A percentile compares a stretch with the other conserved stretches of the same genome.
Evolutionary conservation across 2,888 invertebrate genomes (phyloP).

Genomic region (Ommatoiulus sabulosus): DNA sequence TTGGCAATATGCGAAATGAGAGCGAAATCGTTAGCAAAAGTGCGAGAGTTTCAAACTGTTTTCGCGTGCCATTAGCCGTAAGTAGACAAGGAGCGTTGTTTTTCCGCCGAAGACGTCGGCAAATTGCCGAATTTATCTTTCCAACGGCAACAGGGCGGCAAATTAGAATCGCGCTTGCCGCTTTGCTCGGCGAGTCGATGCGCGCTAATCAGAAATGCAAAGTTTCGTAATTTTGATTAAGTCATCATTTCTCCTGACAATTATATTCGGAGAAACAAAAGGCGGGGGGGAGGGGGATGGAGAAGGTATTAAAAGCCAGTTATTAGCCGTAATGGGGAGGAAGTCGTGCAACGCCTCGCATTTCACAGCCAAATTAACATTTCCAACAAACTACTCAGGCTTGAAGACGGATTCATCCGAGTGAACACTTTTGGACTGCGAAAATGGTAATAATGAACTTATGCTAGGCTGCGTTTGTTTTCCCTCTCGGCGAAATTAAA

Average conservation of each 20-base stretch:
- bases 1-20: too few relatives aligned
- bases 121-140: slow-evolving; percentile 36
- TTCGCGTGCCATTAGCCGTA: neutral
- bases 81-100: neutral
- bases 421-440: slow-evolving; percentile 42
- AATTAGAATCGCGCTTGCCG: neutral
- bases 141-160: slow-evolving; percentile 17
- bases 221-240: slow-evolving; percentile 43
- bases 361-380: slow-evolving; percentile 48
- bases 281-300: neutral
- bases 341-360: slow-evolving; percentile 8
- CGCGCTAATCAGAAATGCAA: slow-evolving; percentile 36
- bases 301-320: slow-evolving; percentile 15
- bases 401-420: slow-evolving; percentile 49
- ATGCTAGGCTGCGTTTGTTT: slow-evolving; percentile 1
- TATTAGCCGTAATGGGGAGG: slow-evolving; percentile 33
- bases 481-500: slow-evolving; percentile 27
- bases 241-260: slow-evolving; percentile 43
- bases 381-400: slow-evolving; percentile 47
- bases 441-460: slow-evolving; percentile 35
- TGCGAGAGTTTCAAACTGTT: too few relatives aligned
- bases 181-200: slow-evolving; percentile 9
- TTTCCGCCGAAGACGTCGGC: neutral
- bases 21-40: neutral
- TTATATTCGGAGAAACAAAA: slow-evolving; percentile 37